Evolutionary conservation across 2,113 vertebrate species (phyloP).

Genomic region (Calyptommatus sinebrachiatus): DNA sequence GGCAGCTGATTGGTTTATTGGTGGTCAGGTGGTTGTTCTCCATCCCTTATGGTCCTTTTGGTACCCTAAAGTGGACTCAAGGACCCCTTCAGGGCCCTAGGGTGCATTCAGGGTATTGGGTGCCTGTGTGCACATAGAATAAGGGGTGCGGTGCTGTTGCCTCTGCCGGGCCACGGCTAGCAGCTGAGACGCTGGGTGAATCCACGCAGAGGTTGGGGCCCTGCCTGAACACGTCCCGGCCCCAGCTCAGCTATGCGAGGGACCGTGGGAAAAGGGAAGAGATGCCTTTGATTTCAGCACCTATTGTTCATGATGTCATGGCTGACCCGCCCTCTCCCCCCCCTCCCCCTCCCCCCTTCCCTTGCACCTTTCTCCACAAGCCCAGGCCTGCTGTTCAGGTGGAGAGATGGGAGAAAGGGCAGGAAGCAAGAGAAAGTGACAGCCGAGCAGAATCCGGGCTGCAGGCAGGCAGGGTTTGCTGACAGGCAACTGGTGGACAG

Average conservation of each 20-base stretch:
- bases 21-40: too few species aligned
- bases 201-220: background rate
- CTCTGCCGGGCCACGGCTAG: background rate
- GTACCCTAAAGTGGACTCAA: too few species aligned
- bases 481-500: too few species aligned
- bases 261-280: conserved; percentile 64
- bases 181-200: background rate
- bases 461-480: rapidly evolving
- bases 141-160: background rate
- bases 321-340: background rate
- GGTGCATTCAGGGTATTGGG: background rate
- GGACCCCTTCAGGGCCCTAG: too few species aligned
- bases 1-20: too few species aligned
- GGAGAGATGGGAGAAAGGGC: conserved; percentile 25
- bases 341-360: background rate
- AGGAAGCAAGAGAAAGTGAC: background rate
- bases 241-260: conserved; percentile 17
- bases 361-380: conserved; percentile 14
- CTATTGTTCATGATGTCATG: conserved; percentile 44
- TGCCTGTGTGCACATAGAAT: too few species aligned
- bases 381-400: conserved; percentile 43
- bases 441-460: background rate
- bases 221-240: conserved; percentile 1
- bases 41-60: too few species aligned
- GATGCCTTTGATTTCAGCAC: conserved; percentile 34